Conservation (phyloP, 2,113 vertebrate genomes). For the Cyanistes caeruleus region DNA sequence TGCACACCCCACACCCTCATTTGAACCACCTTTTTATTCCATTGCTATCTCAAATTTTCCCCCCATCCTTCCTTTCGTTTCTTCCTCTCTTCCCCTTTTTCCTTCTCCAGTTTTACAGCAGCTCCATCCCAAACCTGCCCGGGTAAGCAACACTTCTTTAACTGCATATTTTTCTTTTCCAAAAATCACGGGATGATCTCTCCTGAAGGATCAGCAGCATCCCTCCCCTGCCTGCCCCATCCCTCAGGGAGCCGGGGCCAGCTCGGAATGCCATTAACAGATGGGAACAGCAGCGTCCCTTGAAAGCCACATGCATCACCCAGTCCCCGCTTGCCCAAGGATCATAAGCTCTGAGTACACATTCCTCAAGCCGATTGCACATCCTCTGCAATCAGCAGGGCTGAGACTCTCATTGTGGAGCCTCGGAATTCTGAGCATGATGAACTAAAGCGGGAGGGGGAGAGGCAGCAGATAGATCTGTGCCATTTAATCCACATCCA, state of each 20-base stretch:
- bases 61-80: not conserved
- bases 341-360: conserved; percentile 81
- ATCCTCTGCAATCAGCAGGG: conserved; percentile 74
- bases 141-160: conserved; percentile 1
- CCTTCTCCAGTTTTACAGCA: not conserved
- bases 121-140: not conserved
- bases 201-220: conserved; percentile 65
- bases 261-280: conserved; percentile 73
- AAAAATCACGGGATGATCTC: not conserved
- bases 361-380: conserved; percentile 78
- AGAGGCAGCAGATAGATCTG: conserved; percentile 71
- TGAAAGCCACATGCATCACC: conserved; percentile 81
- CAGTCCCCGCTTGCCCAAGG: conserved; percentile 68
- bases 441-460: conserved; percentile 60
- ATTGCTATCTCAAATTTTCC: not conserved
- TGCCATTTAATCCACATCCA: conserved; percentile 76
- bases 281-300: conserved; percentile 73
- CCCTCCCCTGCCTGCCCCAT: conserved; percentile 46
- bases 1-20: not conserved
- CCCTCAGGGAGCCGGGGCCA: conserved; percentile 62
- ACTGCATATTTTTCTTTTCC: not conserved
- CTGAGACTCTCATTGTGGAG: conserved; percentile 63
- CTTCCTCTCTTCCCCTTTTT: conserved; percentile 1
- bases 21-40: not conserved
- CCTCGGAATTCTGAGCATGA: conserved; percentile 72